Base-by-base conservation (phyloP, 92 coral and sea anemone genomes). In the Porites evermanni region DNA sequence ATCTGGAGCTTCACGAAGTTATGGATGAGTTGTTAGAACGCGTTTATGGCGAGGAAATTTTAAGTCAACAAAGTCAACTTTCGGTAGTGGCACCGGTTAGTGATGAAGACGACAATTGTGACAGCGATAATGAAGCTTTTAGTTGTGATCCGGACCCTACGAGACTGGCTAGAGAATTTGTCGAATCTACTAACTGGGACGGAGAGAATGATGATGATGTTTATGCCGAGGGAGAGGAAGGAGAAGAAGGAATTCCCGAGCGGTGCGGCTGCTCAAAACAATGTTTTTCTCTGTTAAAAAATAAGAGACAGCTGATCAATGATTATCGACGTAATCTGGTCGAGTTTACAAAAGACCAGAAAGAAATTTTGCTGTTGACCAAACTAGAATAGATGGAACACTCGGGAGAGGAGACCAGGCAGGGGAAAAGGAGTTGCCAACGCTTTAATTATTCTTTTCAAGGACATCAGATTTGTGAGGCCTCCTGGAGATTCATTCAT, bases 401-500 rank as follows among this genome's bases (percentile, higher is more conserved):
- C 70, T 66, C 70, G 70, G 70, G 21, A 66, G 70, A 16, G 18
- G 23, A 66, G 70, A 66, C 70, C 70, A 66, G 70, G 70, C 14
- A 19, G 23, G 70, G 70, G 70, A 66, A 66, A 26, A 66, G 70
- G 70, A 66, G 32, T 66, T 66, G 32, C 23, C 70, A 66, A n/a
- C 29, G 70, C 9, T 66, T 66, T 66, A 66, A 66, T 66, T 66
- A 66, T 26, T 66, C 32, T 66, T 66, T 66, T 18, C 70, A 66
- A 66, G 70, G 19, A 66, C 70, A 66, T 66, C 70, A 66, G 70
- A 66, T 66, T 66, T 66, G 70, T 66, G 32, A 66, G 23, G 7
- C 21, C n/a, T 8, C 70, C 70, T 19, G 70, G 70, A n/a, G 70
- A 66, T 66, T 66, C 70, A 66, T 66, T 66, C 70, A 66, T n/a